Evolutionary conservation across 2,888 invertebrate genomes (phyloP).

Genomic region (Tricholauxania praeusta): DNA sequence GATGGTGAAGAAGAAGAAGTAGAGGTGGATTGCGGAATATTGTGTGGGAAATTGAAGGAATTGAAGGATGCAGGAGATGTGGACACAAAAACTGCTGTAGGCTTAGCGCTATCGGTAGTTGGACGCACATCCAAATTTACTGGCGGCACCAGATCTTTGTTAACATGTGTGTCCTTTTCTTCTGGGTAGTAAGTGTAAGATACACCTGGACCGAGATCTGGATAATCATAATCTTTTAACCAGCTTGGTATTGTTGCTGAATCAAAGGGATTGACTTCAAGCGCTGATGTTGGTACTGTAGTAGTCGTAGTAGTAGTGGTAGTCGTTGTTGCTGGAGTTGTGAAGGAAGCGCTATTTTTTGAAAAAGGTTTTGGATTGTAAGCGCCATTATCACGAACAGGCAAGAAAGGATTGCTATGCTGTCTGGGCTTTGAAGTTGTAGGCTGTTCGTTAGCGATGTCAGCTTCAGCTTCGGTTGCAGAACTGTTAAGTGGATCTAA

Average conservation of each 20-base stretch:
- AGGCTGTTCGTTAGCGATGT: constrained; percentile 42
- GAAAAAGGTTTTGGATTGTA: constrained; percentile 45
- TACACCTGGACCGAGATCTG: constrained; percentile 64
- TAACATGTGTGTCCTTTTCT: constrained; percentile 45
- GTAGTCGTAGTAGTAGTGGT: constrained; percentile 47
- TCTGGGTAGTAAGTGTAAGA: constrained; percentile 54
- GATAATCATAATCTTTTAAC: constrained; percentile 62
- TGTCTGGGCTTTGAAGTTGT: constrained; percentile 1
- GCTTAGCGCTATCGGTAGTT: constrained; percentile 42
- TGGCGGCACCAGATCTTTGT: constrained; percentile 49
- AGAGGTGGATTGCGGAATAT: constrained; percentile 44
- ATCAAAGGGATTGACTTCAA: constrained; percentile 55
- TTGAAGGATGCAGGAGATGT: constrained; percentile 43
- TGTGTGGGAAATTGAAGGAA: constrained; percentile 47
- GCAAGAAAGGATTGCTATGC: constrained; percentile 46
- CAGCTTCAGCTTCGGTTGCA: constrained; percentile 45
- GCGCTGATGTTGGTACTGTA: constrained; percentile 44
- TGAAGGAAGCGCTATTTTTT: constrained; percentile 22
- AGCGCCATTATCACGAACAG: constrained; percentile 34
- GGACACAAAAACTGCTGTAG: constrained; percentile 28
- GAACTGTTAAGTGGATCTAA: constrained; percentile 5
- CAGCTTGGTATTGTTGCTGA: constrained; percentile 62
- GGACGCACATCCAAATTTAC: constrained; percentile 38
- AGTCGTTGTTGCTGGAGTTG: constrained; percentile 39
- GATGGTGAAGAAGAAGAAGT: constrained; percentile 58